Percentiles rank a stretch among this genome's conserved stretches.
Conservation (phyloP, 2,888 invertebrate genomes). For the Dascillus cervinus region DNA sequence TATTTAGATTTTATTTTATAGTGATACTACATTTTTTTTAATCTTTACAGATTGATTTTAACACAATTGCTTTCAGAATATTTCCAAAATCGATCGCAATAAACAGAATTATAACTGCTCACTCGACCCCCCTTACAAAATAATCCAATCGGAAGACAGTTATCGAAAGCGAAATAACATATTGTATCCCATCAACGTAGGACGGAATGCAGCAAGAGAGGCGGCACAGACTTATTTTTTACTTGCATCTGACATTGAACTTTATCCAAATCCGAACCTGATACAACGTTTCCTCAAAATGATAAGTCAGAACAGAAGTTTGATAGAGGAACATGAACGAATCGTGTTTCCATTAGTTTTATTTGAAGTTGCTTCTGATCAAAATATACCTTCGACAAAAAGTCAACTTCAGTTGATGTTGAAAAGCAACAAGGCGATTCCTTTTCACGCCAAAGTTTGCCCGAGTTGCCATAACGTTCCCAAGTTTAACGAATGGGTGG, state of each 20-base stretch:
- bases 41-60: too few relatives aligned
- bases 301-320: constrained; percentile 2
- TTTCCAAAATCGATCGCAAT: too few relatives aligned
- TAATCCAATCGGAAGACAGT: background rate
- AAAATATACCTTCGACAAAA: constrained; percentile 4
- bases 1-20: too few relatives aligned
- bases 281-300: constrained; percentile 4
- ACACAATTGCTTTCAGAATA: too few relatives aligned
- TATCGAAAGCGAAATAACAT: constrained; percentile 4
- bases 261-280: constrained; percentile 9
- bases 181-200: constrained; percentile 10
- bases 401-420: constrained; percentile 47
- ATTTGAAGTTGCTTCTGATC: constrained; percentile 5
- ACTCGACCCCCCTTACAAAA: background rate
- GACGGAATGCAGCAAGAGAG: constrained; percentile 8
- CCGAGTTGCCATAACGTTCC: constrained; percentile 77
- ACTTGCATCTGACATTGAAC: constrained; percentile 9
- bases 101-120: background rate
- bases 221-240: constrained; percentile 9
- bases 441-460: constrained; percentile 79
- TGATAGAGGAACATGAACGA: background rate
- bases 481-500: constrained; percentile 69
- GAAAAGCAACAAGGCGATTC: constrained; percentile 64
- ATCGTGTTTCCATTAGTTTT: constrained; percentile 6
- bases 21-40: too few relatives aligned